A percentile compares a stretch with the other conserved stretches of the same genome.
These are phyloP conservation scores for Sialia sialis DNA, from an alignment of 2,113 vertebrate species.

Conservation along the genomic window DNA sequence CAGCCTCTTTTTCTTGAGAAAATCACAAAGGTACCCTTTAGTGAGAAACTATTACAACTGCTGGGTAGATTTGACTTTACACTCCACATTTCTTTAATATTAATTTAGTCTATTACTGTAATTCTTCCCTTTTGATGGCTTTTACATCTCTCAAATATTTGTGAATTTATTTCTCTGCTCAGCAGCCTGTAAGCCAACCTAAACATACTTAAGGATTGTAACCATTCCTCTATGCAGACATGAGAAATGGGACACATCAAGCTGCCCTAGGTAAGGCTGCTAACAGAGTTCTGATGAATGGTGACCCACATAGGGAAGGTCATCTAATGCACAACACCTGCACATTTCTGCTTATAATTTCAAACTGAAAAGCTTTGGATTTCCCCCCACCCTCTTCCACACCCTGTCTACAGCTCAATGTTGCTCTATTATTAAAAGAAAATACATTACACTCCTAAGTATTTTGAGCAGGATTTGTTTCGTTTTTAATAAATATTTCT, in stretches of 20 bases:
- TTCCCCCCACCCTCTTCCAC: neutral
- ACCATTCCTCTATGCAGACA: conserved; percentile 9
- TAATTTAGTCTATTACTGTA: neutral
- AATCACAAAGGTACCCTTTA: neutral
- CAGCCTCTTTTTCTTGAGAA: neutral
- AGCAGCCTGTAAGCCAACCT: neutral
- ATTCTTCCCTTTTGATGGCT: neutral
- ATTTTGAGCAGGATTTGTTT: neutral
- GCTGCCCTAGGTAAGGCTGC: conserved; percentile 18
- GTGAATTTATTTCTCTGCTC: neutral
- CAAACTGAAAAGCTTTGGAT: neutral
- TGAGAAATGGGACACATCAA: conserved; percentile 25
- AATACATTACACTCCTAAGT: neutral
- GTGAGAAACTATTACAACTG: neutral
- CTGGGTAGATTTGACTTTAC: neutral
- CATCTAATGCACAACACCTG: conserved; percentile 35
- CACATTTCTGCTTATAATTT: conserved; percentile 44
- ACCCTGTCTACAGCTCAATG: neutral
- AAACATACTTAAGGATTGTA: neutral
- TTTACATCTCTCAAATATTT: conserved; percentile 12
- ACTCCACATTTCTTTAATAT: neutral
- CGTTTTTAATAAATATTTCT: neutral
- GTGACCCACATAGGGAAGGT: conserved; percentile 17
- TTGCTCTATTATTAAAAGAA: neutral
- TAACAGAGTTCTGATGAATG: conserved; percentile 33